Base-by-base conservation (phyloP, 2,797 vertebrate genomes). In the Labroides dimidiatus region DNA sequence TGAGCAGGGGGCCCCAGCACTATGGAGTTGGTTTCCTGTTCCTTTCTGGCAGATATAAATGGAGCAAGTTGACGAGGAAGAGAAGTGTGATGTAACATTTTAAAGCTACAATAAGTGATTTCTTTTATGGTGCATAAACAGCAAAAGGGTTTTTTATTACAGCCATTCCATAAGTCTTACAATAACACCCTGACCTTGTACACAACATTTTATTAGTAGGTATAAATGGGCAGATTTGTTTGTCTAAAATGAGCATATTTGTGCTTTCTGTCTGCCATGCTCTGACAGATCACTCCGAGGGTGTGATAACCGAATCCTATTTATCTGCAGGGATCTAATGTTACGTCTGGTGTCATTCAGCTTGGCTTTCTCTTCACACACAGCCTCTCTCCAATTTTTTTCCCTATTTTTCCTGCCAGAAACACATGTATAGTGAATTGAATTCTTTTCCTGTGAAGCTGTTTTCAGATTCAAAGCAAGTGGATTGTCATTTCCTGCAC, bases 401-500 rank as follows among this genome's bases (percentile, higher is more conserved):
- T 4, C 55, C 30, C 6, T 2, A n/a, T 53, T 78, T 50, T 61
- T 55, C 65, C 37, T 16, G 23, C 48, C 50, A 19, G n/a, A 44
- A 53, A 49, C 43, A 42, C 14, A 24, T 23, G 0, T 21, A 20
- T 50, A 62, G 42, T 11, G 9, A 45, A 57, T 16, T 59, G 42
- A 54, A 45, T 62, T 23, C 24, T 10, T n/a, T 78, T 84, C 68
- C 56, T 5, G 27, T 62, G 63, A 84, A 78, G 69, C 83, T 78
- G 82, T 59, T 86, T 47, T 84, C 54, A 60, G 27, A 86, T 87
- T 80, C 77, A 65, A 27, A 45, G 33, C 10, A 39, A 71, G 69
- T 74, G 68, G 33, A 57, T 70, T 83, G 78, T 82, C 80, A 89
- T 87, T 84, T 84, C 86, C 82, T 69, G 42, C 57, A 43, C 24